Evolutionary conservation across 2,113 vertebrate species (phyloP).

Genomic region (Dicentrarchus labrax): DNA sequence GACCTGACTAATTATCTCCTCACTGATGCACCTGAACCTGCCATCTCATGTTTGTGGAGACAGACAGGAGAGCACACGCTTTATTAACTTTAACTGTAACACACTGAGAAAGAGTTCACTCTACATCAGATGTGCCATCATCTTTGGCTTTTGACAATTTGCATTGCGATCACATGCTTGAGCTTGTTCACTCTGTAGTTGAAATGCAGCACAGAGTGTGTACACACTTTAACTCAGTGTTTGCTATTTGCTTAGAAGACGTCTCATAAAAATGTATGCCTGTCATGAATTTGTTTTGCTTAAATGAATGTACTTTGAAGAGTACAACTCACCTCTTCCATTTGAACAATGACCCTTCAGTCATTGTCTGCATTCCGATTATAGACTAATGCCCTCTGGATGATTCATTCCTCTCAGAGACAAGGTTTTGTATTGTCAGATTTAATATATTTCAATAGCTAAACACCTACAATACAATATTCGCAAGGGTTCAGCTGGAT

Average conservation of each 20-base stretch:
- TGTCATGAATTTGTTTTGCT: conserved; percentile 2
- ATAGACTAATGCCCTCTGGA: not conserved
- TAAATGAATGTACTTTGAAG: not conserved
- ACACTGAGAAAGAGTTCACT: conserved; percentile 10
- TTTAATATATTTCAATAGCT: not conserved
- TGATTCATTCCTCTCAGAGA: conserved; percentile 6
- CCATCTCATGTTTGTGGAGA: conserved; percentile 45
- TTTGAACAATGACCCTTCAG: not conserved
- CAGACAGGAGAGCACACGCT: conserved; percentile 16
- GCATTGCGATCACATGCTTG: conserved; percentile 17
- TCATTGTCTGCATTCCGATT: conserved; percentile 18
- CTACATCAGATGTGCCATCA: not conserved
- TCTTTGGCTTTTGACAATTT: conserved; percentile 4
- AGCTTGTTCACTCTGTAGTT: conserved; percentile 7
- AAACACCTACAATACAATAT: conserved; percentile 1
- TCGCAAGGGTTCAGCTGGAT: not conserved
- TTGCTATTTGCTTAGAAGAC: conserved; percentile 39
- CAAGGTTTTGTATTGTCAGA: not conserved
- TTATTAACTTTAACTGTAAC: conserved; percentile 39
- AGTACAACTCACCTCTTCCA: not conserved
- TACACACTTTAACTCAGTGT: conserved; percentile 17
- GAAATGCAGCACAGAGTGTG: conserved; percentile 29
- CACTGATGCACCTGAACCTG: conserved; percentile 60
- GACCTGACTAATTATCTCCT: conserved; percentile 60
- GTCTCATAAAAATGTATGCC: conserved; percentile 1